Percentiles rank a stretch among this genome's conserved stretches.
Evolutionary conservation across 2,888 invertebrate genomes (phyloP).

Genomic region (Gandaritis pyraliata): DNA sequence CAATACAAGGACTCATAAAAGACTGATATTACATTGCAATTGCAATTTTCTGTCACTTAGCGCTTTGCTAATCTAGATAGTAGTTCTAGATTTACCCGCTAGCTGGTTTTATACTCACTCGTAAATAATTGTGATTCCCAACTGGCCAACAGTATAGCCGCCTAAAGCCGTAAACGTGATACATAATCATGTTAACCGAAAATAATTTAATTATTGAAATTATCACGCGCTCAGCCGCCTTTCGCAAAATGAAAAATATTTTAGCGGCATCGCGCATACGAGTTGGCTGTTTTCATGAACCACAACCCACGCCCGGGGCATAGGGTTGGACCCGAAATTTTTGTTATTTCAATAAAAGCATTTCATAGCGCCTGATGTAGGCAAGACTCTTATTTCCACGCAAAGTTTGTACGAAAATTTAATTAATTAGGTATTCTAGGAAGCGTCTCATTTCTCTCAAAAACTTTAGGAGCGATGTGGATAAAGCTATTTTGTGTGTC

Average conservation of each 20-base stretch:
- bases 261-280: slow-evolving; percentile 18
- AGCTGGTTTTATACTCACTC: no score
- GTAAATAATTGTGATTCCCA: slow-evolving; percentile 11
- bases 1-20: no score
- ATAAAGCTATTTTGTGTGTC: no score
- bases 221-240: slow-evolving; percentile 27
- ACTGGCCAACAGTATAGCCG: slow-evolving; percentile 13
- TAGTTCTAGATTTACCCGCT: no score
- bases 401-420: slow-evolving; percentile 45
- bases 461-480: not conserved
- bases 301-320: slow-evolving; percentile 28
- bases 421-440: slow-evolving; percentile 33
- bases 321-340: slow-evolving; percentile 48
- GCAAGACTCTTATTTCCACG: slow-evolving; percentile 41
- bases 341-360: slow-evolving; percentile 62
- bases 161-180: slow-evolving; percentile 22
- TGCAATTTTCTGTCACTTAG: no score
- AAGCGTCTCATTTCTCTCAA: slow-evolving; percentile 41
- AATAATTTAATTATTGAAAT: slow-evolving; percentile 32
- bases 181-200: slow-evolving; percentile 28
- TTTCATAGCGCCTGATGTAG: slow-evolving; percentile 48
- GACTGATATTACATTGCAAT: no score
- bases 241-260: slow-evolving; percentile 32
- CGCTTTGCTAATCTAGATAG: no score
- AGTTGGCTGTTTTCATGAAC: slow-evolving; percentile 21